phyloP scores from a whole-genome alignment of 1,140 invertebrate genomes.

The Trypoxylus dichotomus region DNA sequence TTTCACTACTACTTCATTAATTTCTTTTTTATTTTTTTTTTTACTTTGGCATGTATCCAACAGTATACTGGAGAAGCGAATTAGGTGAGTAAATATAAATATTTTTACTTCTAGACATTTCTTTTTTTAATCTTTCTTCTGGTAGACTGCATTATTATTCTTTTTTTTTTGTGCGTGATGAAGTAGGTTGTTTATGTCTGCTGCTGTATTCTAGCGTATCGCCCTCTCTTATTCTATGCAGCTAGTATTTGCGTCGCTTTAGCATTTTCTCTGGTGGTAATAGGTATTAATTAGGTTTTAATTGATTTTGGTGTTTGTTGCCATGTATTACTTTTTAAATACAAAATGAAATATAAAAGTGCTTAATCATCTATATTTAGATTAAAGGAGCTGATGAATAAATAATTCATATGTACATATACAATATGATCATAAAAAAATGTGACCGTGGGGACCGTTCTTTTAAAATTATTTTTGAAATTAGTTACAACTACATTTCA shows the following conservation, averaged over 20 bases:
- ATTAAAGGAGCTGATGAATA: no score
- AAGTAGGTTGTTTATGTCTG: slow-evolving; percentile 20
- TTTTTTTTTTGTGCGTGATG: not conserved
- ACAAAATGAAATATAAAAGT: no score
- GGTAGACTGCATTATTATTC: not conserved
- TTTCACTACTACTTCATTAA: slow-evolving; percentile 24
- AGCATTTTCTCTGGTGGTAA: not conserved
- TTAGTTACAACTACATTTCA: no score
- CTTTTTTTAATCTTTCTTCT: not conserved
- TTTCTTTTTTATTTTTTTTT: slow-evolving; percentile 33
- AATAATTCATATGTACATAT: no score
- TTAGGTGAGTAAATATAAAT: slow-evolving; percentile 64
- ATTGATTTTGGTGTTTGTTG: no score
- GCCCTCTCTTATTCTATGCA: not conserved
- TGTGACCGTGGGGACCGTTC: no score
- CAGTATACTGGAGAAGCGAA: slow-evolving; percentile 79
- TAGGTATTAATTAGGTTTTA: no score
- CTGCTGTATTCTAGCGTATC: not conserved
- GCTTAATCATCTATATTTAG: no score
- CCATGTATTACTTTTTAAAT: no score
- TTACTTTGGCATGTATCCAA: slow-evolving; percentile 39
- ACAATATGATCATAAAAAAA: no score
- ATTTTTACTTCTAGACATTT: slow-evolving; percentile 14
- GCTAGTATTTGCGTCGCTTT: not conserved
- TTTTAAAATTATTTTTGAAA: no score